These are phyloP conservation scores for Scotopteryx bipunctaria DNA, from an alignment of 2,888 invertebrate genomes.

Conservation along the genomic window DNA sequence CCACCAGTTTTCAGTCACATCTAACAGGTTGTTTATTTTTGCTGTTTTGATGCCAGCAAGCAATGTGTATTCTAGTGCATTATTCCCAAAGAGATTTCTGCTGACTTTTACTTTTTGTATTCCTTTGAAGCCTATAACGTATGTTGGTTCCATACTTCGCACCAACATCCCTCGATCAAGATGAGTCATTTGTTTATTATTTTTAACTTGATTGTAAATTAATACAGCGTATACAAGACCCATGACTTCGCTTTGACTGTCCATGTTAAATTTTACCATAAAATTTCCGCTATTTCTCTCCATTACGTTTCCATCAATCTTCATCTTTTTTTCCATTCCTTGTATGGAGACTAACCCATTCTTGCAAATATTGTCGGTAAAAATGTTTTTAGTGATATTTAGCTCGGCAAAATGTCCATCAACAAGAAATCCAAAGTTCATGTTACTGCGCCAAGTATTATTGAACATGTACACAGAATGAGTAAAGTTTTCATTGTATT, in stretches of 20 bases:
- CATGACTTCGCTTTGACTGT: constrained; percentile 96
- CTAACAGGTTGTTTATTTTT: constrained; percentile 92
- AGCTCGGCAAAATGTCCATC: constrained; percentile 96
- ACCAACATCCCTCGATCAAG: constrained; percentile 63
- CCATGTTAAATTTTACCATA: constrained; percentile 93
- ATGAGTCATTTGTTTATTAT: constrained; percentile 82
- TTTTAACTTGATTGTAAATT: constrained; percentile 89
- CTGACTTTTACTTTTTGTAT: constrained; percentile 96
- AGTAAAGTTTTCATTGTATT: constrained; percentile 96
- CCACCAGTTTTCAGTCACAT: constrained; percentile 98
- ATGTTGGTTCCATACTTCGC: constrained; percentile 85
- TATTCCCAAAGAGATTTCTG: constrained; percentile 93
- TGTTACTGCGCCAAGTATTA: constrained; percentile 93
- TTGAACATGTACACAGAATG: constrained; percentile 95
- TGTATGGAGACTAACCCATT: constrained; percentile 90
- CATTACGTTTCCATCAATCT: constrained; percentile 91
- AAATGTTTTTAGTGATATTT: constrained; percentile 93
- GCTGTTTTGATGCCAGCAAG: constrained; percentile 96
- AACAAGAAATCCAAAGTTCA: constrained; percentile 92
- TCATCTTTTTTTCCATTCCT: constrained; percentile 98
- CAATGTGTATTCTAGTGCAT: constrained; percentile 93
- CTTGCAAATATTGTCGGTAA: constrained; percentile 93
- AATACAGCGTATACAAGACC: constrained; percentile 92
- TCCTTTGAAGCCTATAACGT: constrained; percentile 95
- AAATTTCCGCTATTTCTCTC: constrained; percentile 91